Percentiles rank a stretch among this genome's conserved stretches.
phyloP scores from a whole-genome alignment of 2,797 vertebrate genomes.

The Cyclopterus lumpus region DNA sequence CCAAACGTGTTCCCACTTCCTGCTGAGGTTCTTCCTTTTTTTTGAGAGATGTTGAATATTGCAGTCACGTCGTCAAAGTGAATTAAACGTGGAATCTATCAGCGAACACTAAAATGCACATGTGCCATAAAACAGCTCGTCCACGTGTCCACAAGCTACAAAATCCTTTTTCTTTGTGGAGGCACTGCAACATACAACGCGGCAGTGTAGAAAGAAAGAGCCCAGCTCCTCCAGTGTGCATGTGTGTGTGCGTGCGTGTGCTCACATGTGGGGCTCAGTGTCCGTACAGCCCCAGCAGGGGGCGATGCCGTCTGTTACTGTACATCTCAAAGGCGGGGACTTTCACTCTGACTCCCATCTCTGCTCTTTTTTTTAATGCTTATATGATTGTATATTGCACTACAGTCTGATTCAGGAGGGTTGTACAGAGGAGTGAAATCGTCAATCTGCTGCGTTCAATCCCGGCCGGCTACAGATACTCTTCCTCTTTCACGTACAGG shows the following conservation, averaged over 20 bases:
- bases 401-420: slow-evolving; percentile 20
- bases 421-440: slow-evolving; percentile 26
- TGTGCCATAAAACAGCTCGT: slow-evolving; percentile 25
- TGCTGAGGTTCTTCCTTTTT: background rate
- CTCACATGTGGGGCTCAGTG: slow-evolving; percentile 21
- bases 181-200: slow-evolving; percentile 64
- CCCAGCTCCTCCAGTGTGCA: slow-evolving; percentile 67
- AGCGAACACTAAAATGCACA: slow-evolving; percentile 37
- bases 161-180: slow-evolving; percentile 50
- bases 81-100: background rate
- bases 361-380: background rate
- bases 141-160: slow-evolving; percentile 54
- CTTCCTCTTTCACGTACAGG: slow-evolving; percentile 89
- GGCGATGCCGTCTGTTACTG: slow-evolving; percentile 62
- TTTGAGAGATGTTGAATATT: slow-evolving; percentile 36
- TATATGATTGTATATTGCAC: slow-evolving; percentile 18
- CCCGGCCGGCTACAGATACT: slow-evolving; percentile 75
- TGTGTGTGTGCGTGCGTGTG: slow-evolving; percentile 17
- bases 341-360: background rate
- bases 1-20: slow-evolving; percentile 1
- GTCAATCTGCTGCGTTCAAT: slow-evolving; percentile 24
- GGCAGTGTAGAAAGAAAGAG: slow-evolving; percentile 65
- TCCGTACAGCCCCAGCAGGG: slow-evolving; percentile 63
- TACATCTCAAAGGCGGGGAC: background rate
- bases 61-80: slow-evolving; percentile 34